Evolutionary conservation across 35 echinoderm and acorn worm species (phyloP).

Genomic region (Lytechinus variegatus): DNA sequence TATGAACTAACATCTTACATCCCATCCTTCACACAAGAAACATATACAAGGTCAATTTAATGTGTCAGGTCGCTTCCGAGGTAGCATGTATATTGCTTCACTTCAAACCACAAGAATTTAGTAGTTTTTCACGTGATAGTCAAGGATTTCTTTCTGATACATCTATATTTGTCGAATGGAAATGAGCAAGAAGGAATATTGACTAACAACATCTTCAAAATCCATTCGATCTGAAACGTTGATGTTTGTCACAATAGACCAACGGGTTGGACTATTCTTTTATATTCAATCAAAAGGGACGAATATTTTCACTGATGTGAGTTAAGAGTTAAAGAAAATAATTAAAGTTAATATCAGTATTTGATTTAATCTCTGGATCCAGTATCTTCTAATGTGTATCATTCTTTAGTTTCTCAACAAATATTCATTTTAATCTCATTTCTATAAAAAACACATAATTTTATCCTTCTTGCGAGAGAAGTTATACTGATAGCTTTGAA

Average conservation of each 20-base stretch:
- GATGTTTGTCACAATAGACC: not conserved
- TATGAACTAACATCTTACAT: not conserved
- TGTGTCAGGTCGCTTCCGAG: not conserved
- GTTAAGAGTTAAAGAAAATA: too few species aligned
- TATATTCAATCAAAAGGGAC: not conserved
- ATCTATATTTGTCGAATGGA: not conserved
- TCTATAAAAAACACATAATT: not conserved
- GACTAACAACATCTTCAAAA: not conserved
- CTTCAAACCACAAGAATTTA: not conserved
- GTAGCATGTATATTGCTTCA: not conserved
- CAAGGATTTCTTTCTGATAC: not conserved
- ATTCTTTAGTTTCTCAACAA: not conserved
- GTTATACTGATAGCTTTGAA: too few species aligned
- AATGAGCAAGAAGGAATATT: not conserved
- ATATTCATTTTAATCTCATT: not conserved
- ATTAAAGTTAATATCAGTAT: too few species aligned
- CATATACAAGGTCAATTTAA: constrained; percentile 6
- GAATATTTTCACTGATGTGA: not conserved
- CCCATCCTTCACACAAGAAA: not conserved
- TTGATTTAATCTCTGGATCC: not conserved
- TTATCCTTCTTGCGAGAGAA: too few species aligned
- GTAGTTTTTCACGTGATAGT: not conserved
- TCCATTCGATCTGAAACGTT: not conserved
- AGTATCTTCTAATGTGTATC: not conserved
- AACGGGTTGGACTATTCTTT: not conserved